Percentiles rank a stretch among this genome's conserved stretches.
Evolutionary conservation across 2,888 invertebrate genomes (phyloP).

Genomic region (Ectemnius continuus): DNA sequence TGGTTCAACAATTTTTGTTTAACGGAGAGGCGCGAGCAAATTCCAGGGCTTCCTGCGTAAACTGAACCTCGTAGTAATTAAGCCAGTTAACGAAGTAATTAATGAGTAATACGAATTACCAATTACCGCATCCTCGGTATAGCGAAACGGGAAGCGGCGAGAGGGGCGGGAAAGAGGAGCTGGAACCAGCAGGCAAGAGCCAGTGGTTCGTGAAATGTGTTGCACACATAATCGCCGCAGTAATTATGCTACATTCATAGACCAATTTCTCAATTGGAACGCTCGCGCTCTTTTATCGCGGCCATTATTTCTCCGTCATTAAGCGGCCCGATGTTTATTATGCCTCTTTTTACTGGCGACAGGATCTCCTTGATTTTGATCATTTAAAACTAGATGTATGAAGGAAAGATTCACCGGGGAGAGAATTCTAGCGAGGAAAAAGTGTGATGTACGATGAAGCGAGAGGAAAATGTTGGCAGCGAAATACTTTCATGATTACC

Average conservation of each 20-base stretch:
- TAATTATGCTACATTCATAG: background rate
- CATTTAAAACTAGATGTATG: background rate
- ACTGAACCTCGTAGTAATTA: background rate
- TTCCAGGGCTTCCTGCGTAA: background rate
- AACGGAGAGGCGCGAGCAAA: background rate
- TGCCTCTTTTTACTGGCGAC: background rate
- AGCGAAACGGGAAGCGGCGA: background rate
- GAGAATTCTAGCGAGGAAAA: too few relatives aligned
- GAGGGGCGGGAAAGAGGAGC: too few relatives aligned
- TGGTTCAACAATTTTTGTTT: too few relatives aligned
- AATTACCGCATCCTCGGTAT: background rate
- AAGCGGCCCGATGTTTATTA: background rate
- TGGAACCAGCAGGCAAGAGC: background rate
- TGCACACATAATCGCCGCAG: background rate
- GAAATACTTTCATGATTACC: background rate
- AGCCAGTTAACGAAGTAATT: slow-evolving; percentile 7
- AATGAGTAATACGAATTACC: slow-evolving; percentile 6
- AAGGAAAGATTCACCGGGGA: background rate
- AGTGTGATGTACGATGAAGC: too few relatives aligned
- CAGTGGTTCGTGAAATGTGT: too few relatives aligned
- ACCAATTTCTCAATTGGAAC: background rate
- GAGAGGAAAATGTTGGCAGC: too few relatives aligned
- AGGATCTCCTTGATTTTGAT: background rate
- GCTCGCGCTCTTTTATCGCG: background rate
- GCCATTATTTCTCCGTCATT: background rate